phyloP scores from a whole-genome alignment of 1,140 invertebrate genomes.

The Papilio machaon region DNA sequence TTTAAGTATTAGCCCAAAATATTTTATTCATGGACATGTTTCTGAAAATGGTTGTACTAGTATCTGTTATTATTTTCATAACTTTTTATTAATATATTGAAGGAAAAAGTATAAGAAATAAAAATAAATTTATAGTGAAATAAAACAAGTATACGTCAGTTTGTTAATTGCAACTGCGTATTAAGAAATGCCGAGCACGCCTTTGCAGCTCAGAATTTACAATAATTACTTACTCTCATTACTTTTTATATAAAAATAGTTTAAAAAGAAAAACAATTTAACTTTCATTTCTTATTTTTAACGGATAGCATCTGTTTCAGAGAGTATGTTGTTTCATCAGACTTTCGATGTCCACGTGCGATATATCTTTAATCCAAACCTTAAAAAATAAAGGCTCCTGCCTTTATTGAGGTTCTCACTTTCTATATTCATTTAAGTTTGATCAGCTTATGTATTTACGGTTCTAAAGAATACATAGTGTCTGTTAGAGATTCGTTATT shows the following conservation, averaged over 20 bases:
- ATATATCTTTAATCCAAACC: not conserved
- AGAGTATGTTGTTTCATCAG: too few species aligned
- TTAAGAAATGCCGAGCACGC: conserved; percentile 17
- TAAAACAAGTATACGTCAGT: not conserved
- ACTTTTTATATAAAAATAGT: not conserved
- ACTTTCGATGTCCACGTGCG: not conserved
- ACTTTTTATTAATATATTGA: not conserved
- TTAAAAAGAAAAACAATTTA: not conserved
- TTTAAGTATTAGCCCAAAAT: not conserved
- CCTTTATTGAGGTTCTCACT: too few species aligned
- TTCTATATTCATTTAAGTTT: too few species aligned
- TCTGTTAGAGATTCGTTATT: too few species aligned
- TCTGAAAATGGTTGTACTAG: not conserved
- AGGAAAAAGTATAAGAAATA: conserved; percentile 1
- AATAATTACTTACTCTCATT: conserved; percentile 8
- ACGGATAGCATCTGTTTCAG: not conserved
- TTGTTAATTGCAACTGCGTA: conserved; percentile 11
- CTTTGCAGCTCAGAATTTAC: not conserved
- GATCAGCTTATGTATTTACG: too few species aligned
- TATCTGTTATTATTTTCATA: not conserved
- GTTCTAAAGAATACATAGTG: too few species aligned
- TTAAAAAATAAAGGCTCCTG: too few species aligned
- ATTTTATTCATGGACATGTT: not conserved
- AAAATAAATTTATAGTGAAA: conserved; percentile 15
- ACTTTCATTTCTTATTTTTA: not conserved